Percentiles rank a stretch among this genome's conserved stretches.
Evolutionary conservation across 1,140 invertebrate genomes (phyloP).

Genomic region (Dendrolimus punctatus): DNA sequence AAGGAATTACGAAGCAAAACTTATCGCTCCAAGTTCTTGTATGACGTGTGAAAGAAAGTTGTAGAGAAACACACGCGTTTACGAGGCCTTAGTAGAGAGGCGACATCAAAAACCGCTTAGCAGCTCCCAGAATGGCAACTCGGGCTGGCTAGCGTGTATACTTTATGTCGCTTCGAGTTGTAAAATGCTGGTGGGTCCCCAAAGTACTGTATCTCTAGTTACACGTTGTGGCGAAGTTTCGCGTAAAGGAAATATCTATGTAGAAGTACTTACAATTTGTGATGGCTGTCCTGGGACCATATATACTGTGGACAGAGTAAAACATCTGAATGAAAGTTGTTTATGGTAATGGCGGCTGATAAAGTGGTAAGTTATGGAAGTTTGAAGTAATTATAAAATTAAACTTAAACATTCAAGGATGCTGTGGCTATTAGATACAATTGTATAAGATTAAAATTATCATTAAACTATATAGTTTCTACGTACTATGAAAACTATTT

Average conservation of each 20-base stretch:
- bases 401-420: no score
- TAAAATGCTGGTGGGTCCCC: constrained; percentile 21
- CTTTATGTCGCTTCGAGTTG: constrained; percentile 23
- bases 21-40: no score
- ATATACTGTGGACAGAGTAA: neutral
- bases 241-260: constrained; percentile 18
- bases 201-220: constrained; percentile 18
- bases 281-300: constrained; percentile 13
- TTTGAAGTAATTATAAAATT: no score
- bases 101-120: constrained; percentile 35
- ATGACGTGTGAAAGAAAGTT: constrained; percentile 12
- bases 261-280: constrained; percentile 21
- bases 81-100: constrained; percentile 17
- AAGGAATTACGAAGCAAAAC: no score
- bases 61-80: constrained; percentile 25
- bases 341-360: no score
- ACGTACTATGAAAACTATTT: no score
- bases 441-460: neutral
- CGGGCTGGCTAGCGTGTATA: constrained; percentile 17
- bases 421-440: neutral
- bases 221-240: constrained; percentile 18
- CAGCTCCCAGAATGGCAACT: constrained; percentile 18
- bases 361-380: no score
- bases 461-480: neutral
- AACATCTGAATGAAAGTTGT: constrained; percentile 1